phyloP scores from a whole-genome alignment of 2,797 vertebrate genomes.

The Phrynocephalus forsythii region DNA sequence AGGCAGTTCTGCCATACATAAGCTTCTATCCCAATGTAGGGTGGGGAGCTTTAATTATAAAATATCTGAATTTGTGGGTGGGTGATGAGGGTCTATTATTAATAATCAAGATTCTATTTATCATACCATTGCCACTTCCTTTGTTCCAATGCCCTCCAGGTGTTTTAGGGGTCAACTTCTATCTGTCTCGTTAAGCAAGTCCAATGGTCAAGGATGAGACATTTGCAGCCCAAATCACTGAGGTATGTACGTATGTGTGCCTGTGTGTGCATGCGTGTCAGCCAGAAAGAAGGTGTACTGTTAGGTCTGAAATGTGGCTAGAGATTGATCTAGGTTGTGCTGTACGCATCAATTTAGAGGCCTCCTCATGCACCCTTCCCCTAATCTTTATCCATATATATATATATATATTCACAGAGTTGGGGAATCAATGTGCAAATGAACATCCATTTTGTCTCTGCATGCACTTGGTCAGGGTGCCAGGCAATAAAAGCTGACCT shows the following conservation, averaged over 20 bases:
- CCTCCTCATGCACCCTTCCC: fast-evolving
- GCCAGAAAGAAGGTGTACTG: not conserved
- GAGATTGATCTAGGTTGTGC: not conserved
- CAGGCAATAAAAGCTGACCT: not conserved
- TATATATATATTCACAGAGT: not conserved
- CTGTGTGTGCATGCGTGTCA: not conserved
- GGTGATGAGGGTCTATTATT: not conserved
- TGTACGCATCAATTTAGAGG: not conserved
- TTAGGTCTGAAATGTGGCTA: not conserved
- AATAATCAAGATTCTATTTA: not conserved
- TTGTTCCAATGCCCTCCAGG: not conserved
- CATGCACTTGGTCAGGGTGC: not conserved
- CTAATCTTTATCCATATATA: not conserved
- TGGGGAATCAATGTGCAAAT: not conserved
- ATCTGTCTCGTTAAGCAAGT: not conserved
- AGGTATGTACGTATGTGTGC: too few species aligned
- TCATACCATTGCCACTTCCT: not conserved
- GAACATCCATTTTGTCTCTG: not conserved
- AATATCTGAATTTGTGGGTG: not conserved
- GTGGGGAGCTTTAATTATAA: not conserved
- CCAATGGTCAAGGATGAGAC: not conserved
- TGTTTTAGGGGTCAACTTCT: not conserved
- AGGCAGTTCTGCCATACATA: not conserved
- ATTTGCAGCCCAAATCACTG: not conserved
- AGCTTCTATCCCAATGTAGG: fast-evolving